A percentile compares a stretch with the other conserved stretches of the same genome.
These are phyloP conservation scores for Gavialis gangeticus DNA, from an alignment of 2,113 vertebrate species.

Conservation along the genomic window DNA sequence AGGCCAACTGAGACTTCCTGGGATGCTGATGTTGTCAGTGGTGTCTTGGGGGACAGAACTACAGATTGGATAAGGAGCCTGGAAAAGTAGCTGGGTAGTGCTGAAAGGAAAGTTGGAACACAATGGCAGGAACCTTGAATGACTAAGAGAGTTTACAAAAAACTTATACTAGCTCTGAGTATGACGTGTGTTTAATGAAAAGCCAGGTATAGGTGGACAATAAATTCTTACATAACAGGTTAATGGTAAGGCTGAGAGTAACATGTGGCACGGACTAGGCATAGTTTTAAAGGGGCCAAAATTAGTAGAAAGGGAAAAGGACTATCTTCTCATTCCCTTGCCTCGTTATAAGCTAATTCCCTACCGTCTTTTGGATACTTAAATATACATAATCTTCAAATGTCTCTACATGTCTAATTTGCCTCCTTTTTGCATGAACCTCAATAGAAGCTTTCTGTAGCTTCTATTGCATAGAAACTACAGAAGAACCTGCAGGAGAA, in stretches of 20 bases:
- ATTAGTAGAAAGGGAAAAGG: not conserved
- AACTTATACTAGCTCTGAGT: not conserved
- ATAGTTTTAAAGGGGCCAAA: not conserved
- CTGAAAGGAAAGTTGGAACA: not conserved
- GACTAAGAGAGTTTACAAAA: not conserved
- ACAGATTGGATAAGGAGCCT: not conserved
- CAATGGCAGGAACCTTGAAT: not conserved
- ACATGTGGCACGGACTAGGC: not conserved
- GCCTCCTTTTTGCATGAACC: not conserved
- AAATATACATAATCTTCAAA: not conserved
- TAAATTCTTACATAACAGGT: not conserved
- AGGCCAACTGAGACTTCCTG: not conserved
- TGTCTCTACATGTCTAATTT: accelerated
- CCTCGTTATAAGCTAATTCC: not conserved
- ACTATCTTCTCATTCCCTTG: not conserved
- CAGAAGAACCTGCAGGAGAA: not conserved
- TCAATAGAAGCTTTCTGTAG: accelerated
- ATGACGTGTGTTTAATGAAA: not conserved
- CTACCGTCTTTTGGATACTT: not conserved
- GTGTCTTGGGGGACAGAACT: not conserved
- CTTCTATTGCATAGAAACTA: not conserved
- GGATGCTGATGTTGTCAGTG: not conserved
- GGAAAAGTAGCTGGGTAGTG: not conserved
- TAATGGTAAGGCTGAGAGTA: not conserved
- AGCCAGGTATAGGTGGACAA: not conserved